A percentile compares a stretch with the other conserved stretches of the same genome.
phyloP scores from a whole-genome alignment of 2,888 invertebrate species.

The Stenchaetothrips biformis region DNA sequence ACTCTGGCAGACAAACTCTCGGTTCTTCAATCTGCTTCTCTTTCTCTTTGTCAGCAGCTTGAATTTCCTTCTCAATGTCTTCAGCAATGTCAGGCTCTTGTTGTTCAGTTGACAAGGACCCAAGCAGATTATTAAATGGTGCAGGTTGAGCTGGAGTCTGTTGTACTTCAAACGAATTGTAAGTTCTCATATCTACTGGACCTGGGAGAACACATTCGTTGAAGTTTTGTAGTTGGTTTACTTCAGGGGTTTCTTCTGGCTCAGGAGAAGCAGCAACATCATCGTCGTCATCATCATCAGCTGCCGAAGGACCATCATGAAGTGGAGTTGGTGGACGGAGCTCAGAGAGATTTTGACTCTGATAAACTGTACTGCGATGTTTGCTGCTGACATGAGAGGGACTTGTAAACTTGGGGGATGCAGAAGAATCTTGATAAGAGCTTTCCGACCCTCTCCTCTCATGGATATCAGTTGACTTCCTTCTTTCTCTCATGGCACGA shows the following conservation, averaged over 20 bases:
- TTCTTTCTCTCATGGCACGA: conserved; percentile 70
- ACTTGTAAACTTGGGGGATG: conserved; percentile 54
- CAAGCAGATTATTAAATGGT: conserved; percentile 60
- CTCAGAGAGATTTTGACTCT: conserved; percentile 44
- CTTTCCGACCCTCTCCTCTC: conserved; percentile 55
- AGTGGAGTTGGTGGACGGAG: conserved; percentile 51
- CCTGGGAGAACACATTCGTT: conserved; percentile 61
- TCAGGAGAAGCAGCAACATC: conserved; percentile 39
- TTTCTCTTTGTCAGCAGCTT: conserved; percentile 27
- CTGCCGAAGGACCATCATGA: conserved; percentile 41
- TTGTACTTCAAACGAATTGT: conserved; percentile 57
- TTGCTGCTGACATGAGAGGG: conserved; percentile 46
- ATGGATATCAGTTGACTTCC: conserved; percentile 67
- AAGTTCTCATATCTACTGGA: conserved; percentile 86
- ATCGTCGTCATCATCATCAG: conserved; percentile 40
- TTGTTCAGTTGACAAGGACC: conserved; percentile 64
- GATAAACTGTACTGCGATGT: not conserved
- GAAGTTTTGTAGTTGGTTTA: not conserved
- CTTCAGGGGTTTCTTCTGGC: conserved; percentile 36
- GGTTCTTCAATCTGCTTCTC: conserved; percentile 31
- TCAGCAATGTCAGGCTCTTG: conserved; percentile 71
- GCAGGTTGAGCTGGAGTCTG: conserved; percentile 52
- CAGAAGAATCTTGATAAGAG: conserved; percentile 52
- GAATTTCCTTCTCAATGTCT: conserved; percentile 71
- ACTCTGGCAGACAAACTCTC: conserved; percentile 67